Percentiles rank a stretch among this genome's conserved stretches.
Evolutionary conservation across 2,113 vertebrate genomes (phyloP).

Genomic region (Tichodroma muraria): DNA sequence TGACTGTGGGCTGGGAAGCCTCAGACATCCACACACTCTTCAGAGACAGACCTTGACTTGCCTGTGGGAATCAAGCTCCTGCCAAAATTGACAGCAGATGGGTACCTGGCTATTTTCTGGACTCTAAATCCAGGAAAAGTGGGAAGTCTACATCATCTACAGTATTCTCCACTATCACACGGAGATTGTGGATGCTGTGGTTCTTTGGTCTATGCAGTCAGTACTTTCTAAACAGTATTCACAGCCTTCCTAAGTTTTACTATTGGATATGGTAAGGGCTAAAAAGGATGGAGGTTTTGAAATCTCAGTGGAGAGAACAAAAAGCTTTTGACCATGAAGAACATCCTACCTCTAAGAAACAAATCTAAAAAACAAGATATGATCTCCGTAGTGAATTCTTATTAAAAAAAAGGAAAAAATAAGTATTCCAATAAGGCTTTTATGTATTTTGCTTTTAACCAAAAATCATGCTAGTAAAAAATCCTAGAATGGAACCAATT

Average conservation of each 20-base stretch:
- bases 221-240: neutral
- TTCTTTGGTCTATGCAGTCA: neutral
- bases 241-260: neutral
- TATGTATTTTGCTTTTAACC: neutral
- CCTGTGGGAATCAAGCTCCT: neutral
- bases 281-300: neutral
- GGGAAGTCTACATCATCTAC: neutral
- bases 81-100: neutral
- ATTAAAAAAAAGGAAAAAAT: neutral
- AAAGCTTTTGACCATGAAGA: neutral
- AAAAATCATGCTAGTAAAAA: neutral
- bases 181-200: neutral
- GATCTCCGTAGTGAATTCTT: neutral
- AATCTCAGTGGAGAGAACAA: neutral
- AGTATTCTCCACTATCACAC: neutral
- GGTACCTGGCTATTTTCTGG: too few species aligned
- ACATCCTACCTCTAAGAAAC: neutral
- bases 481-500: neutral
- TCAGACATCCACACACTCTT: fast-evolving
- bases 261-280: neutral
- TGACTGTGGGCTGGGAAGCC: neutral
- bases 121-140: neutral
- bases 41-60: neutral
- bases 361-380: neutral
- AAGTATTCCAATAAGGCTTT: neutral